A percentile compares a stretch with the other conserved stretches of the same genome.
These are phyloP conservation scores for Chelmon rostratus DNA, from an alignment of 2,797 vertebrate genomes.

Conservation along the genomic window DNA sequence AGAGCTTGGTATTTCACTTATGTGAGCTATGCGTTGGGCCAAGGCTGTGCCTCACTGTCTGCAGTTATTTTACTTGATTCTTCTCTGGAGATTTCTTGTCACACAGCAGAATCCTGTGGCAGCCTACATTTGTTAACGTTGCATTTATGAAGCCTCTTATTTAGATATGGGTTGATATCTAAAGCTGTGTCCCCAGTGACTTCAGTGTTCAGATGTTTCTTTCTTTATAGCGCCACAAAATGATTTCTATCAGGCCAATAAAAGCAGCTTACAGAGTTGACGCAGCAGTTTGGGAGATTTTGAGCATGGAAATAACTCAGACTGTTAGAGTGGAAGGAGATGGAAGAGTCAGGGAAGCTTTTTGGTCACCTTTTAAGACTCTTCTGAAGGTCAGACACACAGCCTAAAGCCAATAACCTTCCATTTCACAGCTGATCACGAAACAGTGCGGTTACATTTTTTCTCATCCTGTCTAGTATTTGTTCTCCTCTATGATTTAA, in stretches of 20 bases:
- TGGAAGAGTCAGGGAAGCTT: slow-evolving; percentile 3
- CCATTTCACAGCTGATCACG: not conserved
- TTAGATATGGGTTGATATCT: slow-evolving; percentile 37
- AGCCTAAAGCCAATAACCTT: not conserved
- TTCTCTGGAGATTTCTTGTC: slow-evolving; percentile 33
- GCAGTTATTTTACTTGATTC: slow-evolving; percentile 41
- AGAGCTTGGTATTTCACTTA: slow-evolving; percentile 49
- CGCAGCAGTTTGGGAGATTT: slow-evolving; percentile 40
- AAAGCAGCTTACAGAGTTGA: slow-evolving; percentile 34
- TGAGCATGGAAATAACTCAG: slow-evolving; percentile 12
- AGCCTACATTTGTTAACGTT: slow-evolving; percentile 38
- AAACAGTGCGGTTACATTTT: not conserved
- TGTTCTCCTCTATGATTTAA: slow-evolving; percentile 7
- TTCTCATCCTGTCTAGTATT: slow-evolving; percentile 5
- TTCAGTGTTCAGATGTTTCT: slow-evolving; percentile 24
- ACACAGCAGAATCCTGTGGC: slow-evolving; percentile 24
- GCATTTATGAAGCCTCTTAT: slow-evolving; percentile 53
- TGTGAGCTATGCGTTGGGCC: slow-evolving; percentile 50
- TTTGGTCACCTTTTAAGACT: not conserved
- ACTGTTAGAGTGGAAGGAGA: slow-evolving; percentile 11
- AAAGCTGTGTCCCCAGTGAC: not conserved
- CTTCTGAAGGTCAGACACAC: slow-evolving; percentile 11
- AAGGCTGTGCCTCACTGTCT: slow-evolving; percentile 29
- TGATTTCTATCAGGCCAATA: slow-evolving; percentile 38
- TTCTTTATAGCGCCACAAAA: slow-evolving; percentile 26